Conservation (phyloP, 2,113 vertebrate genomes). For the Lates calcarifer region DNA sequence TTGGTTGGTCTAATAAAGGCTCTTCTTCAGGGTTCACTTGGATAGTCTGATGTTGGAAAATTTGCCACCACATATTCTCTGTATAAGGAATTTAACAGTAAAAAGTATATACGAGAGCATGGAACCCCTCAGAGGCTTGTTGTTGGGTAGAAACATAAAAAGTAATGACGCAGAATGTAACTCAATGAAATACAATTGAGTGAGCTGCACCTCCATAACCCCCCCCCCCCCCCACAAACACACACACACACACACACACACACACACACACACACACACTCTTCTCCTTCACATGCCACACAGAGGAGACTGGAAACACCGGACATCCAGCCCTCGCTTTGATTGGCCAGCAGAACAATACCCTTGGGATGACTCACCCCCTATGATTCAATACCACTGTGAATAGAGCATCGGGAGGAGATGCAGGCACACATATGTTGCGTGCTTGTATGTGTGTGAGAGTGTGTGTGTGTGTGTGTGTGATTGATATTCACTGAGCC, state of each 20-base stretch:
- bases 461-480: constrained; percentile 21
- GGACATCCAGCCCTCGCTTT: constrained; percentile 66
- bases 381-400: constrained; percentile 57
- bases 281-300: constrained; percentile 24
- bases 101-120: not conserved
- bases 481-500: constrained; percentile 66
- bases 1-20: not conserved
- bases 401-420: constrained; percentile 52
- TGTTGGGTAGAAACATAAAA: constrained; percentile 11
- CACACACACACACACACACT: constrained; percentile 23
- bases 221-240: constrained; percentile 12
- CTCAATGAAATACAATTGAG: constrained; percentile 14
- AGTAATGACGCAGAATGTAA: not conserved
- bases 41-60: not conserved
- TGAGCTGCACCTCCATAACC: not conserved
- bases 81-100: not conserved
- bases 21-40: not conserved
- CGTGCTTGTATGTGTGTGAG: constrained; percentile 18
- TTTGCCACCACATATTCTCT: not conserved
- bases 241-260: constrained; percentile 32
- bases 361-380: constrained; percentile 71
- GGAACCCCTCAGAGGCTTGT: not conserved
- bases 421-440: constrained; percentile 47
- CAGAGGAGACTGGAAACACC: constrained; percentile 48
- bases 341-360: constrained; percentile 68